These are phyloP conservation scores for Gallinago undulata DNA, from an alignment of 2,113 vertebrate genomes.

Conservation along the genomic window DNA sequence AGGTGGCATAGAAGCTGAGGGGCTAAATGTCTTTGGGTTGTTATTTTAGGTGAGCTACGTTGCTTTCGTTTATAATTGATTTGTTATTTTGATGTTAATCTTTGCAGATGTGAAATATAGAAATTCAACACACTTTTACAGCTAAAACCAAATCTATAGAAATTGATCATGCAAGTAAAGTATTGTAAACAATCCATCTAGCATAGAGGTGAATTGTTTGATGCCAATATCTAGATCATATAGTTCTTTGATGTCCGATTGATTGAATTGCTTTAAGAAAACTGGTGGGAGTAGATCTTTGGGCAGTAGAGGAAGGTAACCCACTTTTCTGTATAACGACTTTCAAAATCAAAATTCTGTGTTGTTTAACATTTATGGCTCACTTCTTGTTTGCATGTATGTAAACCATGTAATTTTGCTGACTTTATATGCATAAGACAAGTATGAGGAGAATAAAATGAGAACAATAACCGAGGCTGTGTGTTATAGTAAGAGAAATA, in stretches of 20 bases:
- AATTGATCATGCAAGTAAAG: background rate
- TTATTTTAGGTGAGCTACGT: background rate
- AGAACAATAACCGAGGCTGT: background rate
- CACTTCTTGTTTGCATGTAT: background rate
- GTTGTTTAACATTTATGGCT: background rate
- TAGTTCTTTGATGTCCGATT: background rate
- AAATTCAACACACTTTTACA: background rate
- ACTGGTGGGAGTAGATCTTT: background rate
- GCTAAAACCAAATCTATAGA: background rate
- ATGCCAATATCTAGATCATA: background rate
- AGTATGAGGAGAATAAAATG: background rate
- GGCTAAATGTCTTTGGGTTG: background rate
- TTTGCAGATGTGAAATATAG: background rate
- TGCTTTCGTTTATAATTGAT: background rate
- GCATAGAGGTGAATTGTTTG: background rate
- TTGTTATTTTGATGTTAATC: background rate
- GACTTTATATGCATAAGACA: background rate
- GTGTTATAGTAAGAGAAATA: background rate
- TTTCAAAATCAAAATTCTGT: background rate
- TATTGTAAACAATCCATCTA: background rate
- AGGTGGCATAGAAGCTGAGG: background rate
- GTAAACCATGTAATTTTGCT: background rate
- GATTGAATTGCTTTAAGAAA: background rate
- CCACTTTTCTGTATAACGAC: background rate
- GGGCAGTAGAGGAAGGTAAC: background rate